A percentile compares a stretch with the other conserved stretches of the same genome.
These are phyloP conservation scores for Emesis furor DNA, from an alignment of 2,888 invertebrate species.

Conservation along the genomic window DNA sequence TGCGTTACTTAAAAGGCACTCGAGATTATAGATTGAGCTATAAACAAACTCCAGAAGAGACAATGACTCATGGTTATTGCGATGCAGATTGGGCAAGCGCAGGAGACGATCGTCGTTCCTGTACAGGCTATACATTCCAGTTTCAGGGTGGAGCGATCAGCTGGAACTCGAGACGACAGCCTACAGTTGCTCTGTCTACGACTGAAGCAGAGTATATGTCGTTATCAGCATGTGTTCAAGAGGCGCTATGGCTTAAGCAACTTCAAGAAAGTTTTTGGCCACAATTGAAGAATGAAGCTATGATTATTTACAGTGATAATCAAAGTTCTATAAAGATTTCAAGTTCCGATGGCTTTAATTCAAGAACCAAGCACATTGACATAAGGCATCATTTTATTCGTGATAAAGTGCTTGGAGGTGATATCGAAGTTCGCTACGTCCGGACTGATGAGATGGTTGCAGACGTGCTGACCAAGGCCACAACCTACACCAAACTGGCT, in stretches of 20 bases:
- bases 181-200: too few relatives aligned
- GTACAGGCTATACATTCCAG: too few relatives aligned
- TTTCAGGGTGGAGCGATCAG: too few relatives aligned
- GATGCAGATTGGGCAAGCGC: neutral
- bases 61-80: neutral
- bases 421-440: conserved; percentile 49
- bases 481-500: conserved; percentile 46
- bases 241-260: too few relatives aligned
- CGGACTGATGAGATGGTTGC: conserved; percentile 60
- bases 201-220: conserved; percentile 36
- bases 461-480: conserved; percentile 61
- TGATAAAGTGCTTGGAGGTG: conserved; percentile 43
- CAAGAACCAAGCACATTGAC: too few relatives aligned
- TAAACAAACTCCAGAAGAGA: conserved; percentile 18
- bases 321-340: too few relatives aligned
- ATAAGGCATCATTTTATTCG: neutral
- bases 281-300: neutral
- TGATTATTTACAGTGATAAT: too few relatives aligned
- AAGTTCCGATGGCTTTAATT: too few relatives aligned
- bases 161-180: too few relatives aligned
- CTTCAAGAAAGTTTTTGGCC: conserved; percentile 29
- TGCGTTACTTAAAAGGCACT: conserved; percentile 59
- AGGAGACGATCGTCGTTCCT: too few relatives aligned
- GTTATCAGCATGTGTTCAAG: too few relatives aligned
- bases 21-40: conserved; percentile 30